These are phyloP conservation scores for Leucophenga varia DNA, from an alignment of 1,140 invertebrate genomes.

Conservation along the genomic window DNA sequence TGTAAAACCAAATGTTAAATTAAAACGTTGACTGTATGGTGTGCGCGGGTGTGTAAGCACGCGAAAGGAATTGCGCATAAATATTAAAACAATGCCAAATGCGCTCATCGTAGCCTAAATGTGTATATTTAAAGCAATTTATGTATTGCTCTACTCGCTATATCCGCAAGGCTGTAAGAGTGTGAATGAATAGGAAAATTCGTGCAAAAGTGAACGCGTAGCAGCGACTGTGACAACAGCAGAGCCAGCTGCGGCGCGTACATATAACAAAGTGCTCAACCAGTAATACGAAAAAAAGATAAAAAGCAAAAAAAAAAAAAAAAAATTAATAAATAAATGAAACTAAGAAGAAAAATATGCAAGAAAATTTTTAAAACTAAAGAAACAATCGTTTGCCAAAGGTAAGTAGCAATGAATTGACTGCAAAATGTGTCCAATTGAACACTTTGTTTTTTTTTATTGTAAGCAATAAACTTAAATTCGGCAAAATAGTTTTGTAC, in stretches of 20 bases:
- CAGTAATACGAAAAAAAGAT: no score
- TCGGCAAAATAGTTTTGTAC: neutral
- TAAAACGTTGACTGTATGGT: constrained; percentile 39
- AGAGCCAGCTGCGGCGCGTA: constrained; percentile 14
- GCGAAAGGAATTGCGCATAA: constrained; percentile 10
- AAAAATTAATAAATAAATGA: no score
- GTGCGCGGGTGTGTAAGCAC: constrained; percentile 18
- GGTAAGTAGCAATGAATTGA: no score
- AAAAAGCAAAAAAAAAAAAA: no score
- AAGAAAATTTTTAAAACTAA: no score
- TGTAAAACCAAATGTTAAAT: constrained; percentile 52
- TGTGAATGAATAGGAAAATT: constrained; percentile 37
- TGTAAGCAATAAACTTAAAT: constrained; percentile 1
- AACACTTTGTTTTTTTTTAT: constrained; percentile 17
- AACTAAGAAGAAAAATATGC: no score
- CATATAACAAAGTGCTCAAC: no score
- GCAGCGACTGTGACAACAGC: constrained; percentile 19
- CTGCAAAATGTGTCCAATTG: constrained; percentile 12
- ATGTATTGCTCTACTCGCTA: no score
- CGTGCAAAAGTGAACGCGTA: constrained; percentile 25
- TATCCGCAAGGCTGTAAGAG: no score
- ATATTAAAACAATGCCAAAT: no score
- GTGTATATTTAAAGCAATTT: no score
- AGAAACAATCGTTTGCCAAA: constrained; percentile 51
- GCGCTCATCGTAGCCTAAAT: no score